Evolutionary conservation across 2,113 vertebrate species (phyloP).

Genomic region (Periophthalmodon schlosseri): DNA sequence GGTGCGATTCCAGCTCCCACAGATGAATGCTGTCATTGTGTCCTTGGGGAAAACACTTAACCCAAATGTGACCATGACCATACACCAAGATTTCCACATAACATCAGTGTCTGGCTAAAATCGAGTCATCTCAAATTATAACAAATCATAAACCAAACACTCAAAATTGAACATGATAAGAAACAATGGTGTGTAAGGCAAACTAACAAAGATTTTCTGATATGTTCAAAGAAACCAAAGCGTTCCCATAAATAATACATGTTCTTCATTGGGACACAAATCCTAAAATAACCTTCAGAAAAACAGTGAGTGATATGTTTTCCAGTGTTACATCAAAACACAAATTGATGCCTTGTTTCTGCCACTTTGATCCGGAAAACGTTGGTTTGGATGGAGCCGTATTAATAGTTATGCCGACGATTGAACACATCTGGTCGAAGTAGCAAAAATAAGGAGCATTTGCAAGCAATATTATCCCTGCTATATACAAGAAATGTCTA

Average conservation of each 20-base stretch:
- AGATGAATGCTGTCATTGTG: too few relatives aligned
- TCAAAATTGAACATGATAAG: neutral
- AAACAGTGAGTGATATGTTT: neutral
- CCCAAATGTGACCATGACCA: too few relatives aligned
- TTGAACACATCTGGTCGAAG: neutral
- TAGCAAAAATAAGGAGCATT: slow-evolving; percentile 3
- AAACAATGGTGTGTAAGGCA: neutral
- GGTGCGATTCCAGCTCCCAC: too few relatives aligned
- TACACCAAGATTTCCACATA: too few relatives aligned
- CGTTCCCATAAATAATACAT: neutral
- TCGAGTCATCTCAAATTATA: too few relatives aligned
- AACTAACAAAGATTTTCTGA: neutral
- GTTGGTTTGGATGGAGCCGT: slow-evolving; percentile 4
- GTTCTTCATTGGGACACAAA: neutral
- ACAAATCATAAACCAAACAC: too few relatives aligned
- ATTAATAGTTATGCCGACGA: neutral
- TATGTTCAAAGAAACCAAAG: neutral
- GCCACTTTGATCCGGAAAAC: neutral
- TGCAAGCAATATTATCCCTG: neutral
- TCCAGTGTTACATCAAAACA: neutral
- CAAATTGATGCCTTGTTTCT: slow-evolving; percentile 1
- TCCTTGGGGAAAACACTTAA: too few relatives aligned
- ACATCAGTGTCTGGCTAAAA: too few relatives aligned
- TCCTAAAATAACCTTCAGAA: neutral
- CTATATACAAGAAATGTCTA: slow-evolving; percentile 5